A percentile compares a stretch with the other conserved stretches of the same genome.
These are phyloP conservation scores for Oegoconia quadripuncta DNA, from an alignment of 2,888 invertebrate genomes.

Conservation along the genomic window DNA sequence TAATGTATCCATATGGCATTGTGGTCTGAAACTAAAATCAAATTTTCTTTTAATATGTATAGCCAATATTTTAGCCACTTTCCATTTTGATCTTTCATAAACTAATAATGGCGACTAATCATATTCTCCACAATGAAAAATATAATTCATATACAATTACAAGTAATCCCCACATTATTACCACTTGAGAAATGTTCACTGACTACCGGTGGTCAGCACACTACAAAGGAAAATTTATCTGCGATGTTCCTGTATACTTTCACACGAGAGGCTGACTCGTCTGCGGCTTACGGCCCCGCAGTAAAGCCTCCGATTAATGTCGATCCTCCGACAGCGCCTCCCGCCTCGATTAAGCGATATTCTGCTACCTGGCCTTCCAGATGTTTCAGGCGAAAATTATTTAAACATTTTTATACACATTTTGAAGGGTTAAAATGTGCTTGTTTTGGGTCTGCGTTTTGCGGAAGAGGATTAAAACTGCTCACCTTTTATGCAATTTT, in stretches of 20 bases:
- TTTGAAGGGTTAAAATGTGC: neutral
- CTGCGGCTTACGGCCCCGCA: constrained; percentile 59
- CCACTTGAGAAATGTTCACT: too few species aligned
- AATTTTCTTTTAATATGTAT: too few species aligned
- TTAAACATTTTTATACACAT: constrained; percentile 5
- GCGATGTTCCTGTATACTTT: constrained; percentile 35
- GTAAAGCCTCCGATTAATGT: constrained; percentile 72
- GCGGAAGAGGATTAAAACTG: neutral
- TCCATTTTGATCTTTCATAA: too few species aligned
- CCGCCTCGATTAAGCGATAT: constrained; percentile 67
- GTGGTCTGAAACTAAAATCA: too few species aligned
- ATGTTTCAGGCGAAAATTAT: constrained; percentile 40
- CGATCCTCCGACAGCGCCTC: constrained; percentile 48
- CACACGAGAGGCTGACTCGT: constrained; percentile 39
- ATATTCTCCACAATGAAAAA: too few species aligned
- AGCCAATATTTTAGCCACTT: too few species aligned
- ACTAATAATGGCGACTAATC: too few species aligned
- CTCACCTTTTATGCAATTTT: constrained; percentile 1
- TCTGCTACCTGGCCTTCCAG: constrained; percentile 49
- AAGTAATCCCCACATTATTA: too few species aligned
- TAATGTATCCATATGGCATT: too few species aligned
- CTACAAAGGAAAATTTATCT: constrained; percentile 30
- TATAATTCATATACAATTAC: too few species aligned
- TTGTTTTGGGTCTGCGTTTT: too few species aligned
- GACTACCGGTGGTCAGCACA: too few species aligned